Percentiles rank a stretch among this genome's conserved stretches.
These are phyloP conservation scores for Pseudonaja textilis DNA, from an alignment of 2,113 vertebrate genomes.

Conservation along the genomic window DNA sequence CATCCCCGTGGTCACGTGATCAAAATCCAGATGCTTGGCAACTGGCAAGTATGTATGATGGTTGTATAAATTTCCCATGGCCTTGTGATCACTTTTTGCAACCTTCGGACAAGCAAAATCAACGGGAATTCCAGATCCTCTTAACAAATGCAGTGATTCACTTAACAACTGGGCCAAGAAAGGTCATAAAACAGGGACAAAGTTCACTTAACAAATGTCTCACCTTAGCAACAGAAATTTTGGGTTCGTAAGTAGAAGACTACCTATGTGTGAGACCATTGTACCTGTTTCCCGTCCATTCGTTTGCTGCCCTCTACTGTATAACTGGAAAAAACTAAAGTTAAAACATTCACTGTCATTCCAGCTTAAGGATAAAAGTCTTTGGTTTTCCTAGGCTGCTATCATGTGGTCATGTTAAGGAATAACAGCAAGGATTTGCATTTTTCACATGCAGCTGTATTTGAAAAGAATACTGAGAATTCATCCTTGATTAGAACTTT, in stretches of 20 bases:
- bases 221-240: neutral
- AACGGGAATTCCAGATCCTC: neutral
- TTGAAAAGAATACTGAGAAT: neutral
- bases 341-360: neutral
- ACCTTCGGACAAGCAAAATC: neutral
- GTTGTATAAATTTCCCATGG: neutral
- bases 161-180: neutral
- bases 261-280: neutral
- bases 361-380: neutral
- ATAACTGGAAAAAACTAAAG: neutral
- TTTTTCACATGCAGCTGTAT: neutral
- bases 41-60: neutral
- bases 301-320: neutral
- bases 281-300: neutral
- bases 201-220: neutral
- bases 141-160: neutral
- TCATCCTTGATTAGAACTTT: neutral
- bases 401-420: neutral
- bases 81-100: neutral
- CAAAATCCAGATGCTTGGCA: neutral
- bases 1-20: neutral
- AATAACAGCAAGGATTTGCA: neutral
- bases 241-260: neutral
- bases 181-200: neutral
- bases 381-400: neutral